Evolutionary conservation across 1,140 invertebrate genomes (phyloP).

Genomic region (Adelges cooleyi): DNA sequence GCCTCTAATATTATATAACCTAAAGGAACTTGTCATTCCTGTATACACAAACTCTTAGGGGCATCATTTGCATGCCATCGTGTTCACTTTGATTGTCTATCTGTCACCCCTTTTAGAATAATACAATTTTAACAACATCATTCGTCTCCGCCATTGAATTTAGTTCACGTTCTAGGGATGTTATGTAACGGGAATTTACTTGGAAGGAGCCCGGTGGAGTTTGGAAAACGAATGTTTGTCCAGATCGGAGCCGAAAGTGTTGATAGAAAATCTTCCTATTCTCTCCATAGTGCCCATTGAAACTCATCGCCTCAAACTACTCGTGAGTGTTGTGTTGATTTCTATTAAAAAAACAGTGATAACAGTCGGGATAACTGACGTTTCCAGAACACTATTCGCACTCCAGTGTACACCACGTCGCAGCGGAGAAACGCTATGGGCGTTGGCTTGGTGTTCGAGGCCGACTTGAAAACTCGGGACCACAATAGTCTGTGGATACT

Average conservation of each 20-base stretch:
- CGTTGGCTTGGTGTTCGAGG: slow-evolving; percentile 79
- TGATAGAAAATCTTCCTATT: slow-evolving; percentile 73
- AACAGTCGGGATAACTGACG: no score
- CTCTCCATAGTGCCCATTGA: slow-evolving; percentile 77
- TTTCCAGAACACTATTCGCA: slow-evolving; percentile 68
- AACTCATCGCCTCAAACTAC: slow-evolving; percentile 57
- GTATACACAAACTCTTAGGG: no score
- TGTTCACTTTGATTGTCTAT: no score
- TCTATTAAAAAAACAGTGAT: background rate
- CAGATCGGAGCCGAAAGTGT: slow-evolving; percentile 66
- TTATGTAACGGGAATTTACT: slow-evolving; percentile 73
- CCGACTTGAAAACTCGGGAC: slow-evolving; percentile 64
- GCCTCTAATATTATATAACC: no score
- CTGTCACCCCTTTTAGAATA: no score
- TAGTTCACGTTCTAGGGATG: slow-evolving; percentile 53
- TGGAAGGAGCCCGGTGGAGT: slow-evolving; percentile 86
- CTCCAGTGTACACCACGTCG: slow-evolving; percentile 80
- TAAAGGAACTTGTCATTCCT: no score
- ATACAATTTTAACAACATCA: no score
- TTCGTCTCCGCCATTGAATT: no score
- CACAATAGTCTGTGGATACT: slow-evolving; percentile 77
- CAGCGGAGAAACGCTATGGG: slow-evolving; percentile 74
- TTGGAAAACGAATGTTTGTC: slow-evolving; percentile 53
- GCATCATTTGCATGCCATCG: no score
- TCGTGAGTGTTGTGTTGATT: background rate